Percentiles rank a stretch among this genome's conserved stretches.
These are phyloP conservation scores for Anniella stebbinsi DNA, from an alignment of 2,797 vertebrate species.

Conservation along the genomic window DNA sequence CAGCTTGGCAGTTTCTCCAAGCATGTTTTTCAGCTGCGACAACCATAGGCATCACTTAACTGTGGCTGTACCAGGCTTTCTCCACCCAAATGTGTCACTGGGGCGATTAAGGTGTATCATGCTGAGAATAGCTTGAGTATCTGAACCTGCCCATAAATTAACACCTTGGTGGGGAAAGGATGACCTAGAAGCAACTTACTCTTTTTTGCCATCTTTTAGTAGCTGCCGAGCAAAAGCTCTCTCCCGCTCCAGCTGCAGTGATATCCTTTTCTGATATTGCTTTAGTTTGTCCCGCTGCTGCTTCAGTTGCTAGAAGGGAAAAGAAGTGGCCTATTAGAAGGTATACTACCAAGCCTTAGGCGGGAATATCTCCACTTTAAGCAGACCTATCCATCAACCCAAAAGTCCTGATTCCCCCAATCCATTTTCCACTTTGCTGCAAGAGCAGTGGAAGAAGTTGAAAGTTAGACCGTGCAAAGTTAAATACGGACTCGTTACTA, in stretches of 20 bases:
- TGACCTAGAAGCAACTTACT: constrained; percentile 81
- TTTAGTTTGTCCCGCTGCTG: constrained; percentile 93
- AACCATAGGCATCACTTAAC: background rate
- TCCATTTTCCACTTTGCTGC: background rate
- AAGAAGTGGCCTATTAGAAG: background rate
- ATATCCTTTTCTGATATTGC: constrained; percentile 90
- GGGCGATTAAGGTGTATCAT: background rate
- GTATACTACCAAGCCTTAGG: background rate
- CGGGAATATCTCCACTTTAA: background rate
- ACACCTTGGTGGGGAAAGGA: background rate
- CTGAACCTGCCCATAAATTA: background rate
- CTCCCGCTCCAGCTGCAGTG: constrained; percentile 86
- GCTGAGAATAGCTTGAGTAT: background rate
- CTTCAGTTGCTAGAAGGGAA: constrained; percentile 88
- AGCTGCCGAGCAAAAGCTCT: constrained; percentile 86
- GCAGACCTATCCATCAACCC: background rate
- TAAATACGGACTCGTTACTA: background rate
- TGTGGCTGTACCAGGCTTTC: background rate
- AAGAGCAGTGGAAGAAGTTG: background rate
- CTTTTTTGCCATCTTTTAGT: constrained; percentile 88
- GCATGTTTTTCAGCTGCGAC: background rate
- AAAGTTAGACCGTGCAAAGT: background rate
- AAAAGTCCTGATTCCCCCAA: background rate
- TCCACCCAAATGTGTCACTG: too few relatives aligned
- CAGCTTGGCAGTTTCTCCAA: background rate